Base-by-base conservation (phyloP, 2,888 invertebrate species). In the Parnassius glacialis region DNA sequence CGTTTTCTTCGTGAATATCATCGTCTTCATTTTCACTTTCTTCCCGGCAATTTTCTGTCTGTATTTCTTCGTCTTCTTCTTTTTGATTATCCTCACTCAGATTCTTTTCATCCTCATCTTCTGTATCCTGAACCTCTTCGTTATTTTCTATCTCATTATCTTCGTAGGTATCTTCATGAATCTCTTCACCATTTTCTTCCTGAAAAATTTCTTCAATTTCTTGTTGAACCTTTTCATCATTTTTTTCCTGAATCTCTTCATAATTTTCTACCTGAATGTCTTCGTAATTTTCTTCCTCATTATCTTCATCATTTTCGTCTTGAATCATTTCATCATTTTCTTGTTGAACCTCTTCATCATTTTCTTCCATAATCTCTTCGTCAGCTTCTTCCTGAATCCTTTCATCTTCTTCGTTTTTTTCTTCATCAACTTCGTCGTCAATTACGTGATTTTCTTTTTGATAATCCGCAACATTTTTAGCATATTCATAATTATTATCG, bases 241-340 rank as follows among this genome's bases (percentile, higher is more conserved):
- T 63, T 13, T 65, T 62, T 20, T 64, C 54, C 16, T 60, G 63
- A 57, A 64, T 59, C 50, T 47, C 60, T 62, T 68, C 62, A 60
- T 59, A 58, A 55, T 62, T 59, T 44, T 52, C 53, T 12, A 59
- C 64, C 51, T 51, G 61, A 16, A 61, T 45, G 34, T 62, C 51
- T 67, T 47, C 13, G 34, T 57, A n/a, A 52, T 65, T 60, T 47
- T 50, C 57, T 48, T 69, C 61, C 34, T 65, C 61, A 52, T 63
- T 57, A 11, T 67, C 53, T 12, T 64, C 50, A 54, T 60, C 48
- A 44, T 47, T 66, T 61, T 64, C 64, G 12, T 65, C 67, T 56
- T 61, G 62, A 62, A 66, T 52, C 44, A 64, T 67, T 45, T 65
- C 59, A 25, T 62, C 62, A 53, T 20, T 59, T 52, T 69, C 64